Percentiles rank a stretch among this genome's conserved stretches.
Evolutionary conservation across 2,797 vertebrate genomes (phyloP).

Genomic region (Poecilia picta): DNA sequence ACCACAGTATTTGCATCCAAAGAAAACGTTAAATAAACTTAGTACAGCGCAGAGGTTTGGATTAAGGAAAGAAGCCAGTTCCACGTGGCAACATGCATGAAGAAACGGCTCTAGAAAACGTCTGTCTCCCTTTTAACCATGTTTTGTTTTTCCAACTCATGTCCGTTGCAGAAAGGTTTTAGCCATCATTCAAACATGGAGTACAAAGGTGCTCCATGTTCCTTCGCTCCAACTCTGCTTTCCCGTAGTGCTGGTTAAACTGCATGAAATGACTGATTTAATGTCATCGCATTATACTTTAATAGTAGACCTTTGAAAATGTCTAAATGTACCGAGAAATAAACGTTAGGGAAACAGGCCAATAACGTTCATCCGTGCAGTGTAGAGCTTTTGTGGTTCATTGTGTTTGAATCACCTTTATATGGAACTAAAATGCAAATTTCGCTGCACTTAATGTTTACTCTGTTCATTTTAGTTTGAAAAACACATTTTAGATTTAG

Average conservation of each 20-base stretch:
- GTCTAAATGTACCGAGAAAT: neutral
- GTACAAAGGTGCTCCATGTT: neutral
- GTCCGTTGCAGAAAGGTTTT: neutral
- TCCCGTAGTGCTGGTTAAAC: neutral
- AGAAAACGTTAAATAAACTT: conserved; percentile 67
- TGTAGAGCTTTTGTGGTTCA: neutral
- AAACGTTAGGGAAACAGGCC: neutral
- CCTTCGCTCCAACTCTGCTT: neutral
- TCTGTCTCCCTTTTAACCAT: neutral
- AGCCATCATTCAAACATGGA: neutral
- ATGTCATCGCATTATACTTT: neutral
- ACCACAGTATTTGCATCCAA: conserved; percentile 44
- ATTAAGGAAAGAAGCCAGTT: neutral
- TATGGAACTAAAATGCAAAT: neutral
- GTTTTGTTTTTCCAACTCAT: neutral
- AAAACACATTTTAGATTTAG: neutral
- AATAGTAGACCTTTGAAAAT: neutral
- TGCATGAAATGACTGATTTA: neutral
- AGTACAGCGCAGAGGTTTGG: conserved; percentile 19
- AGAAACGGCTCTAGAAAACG: neutral
- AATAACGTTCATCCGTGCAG: neutral
- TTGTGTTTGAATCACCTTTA: neutral
- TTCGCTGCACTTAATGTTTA: neutral
- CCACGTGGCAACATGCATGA: neutral
- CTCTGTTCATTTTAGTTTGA: neutral